These are phyloP conservation scores for Fregata magnificens DNA, from an alignment of 2,113 vertebrate genomes.

Conservation along the genomic window DNA sequence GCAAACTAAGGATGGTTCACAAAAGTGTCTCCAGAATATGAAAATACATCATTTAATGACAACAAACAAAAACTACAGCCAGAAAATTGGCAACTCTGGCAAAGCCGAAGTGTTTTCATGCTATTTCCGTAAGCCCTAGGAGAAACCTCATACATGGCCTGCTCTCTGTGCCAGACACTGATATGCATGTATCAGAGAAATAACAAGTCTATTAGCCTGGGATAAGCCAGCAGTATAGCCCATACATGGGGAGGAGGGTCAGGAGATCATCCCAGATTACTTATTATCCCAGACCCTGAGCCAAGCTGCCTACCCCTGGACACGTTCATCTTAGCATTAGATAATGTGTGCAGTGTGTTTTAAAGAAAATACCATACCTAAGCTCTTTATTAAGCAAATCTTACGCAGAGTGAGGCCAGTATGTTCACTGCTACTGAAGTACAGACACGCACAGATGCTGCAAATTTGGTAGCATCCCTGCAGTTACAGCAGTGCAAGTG, in stretches of 20 bases:
- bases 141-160: neutral
- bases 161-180: neutral
- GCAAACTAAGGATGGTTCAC: neutral
- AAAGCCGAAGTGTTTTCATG: neutral
- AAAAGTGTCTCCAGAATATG: neutral
- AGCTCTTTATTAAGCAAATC: neutral
- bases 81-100: neutral
- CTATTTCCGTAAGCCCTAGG: neutral
- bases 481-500: neutral
- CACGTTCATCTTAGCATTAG: neutral
- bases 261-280: neutral
- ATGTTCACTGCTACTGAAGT: neutral
- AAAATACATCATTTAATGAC: neutral
- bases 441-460: neutral
- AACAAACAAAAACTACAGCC: neutral
- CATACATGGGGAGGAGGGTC: neutral
- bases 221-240: neutral
- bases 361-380: neutral
- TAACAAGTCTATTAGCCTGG: neutral
- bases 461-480: neutral
- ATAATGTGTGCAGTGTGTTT: neutral
- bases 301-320: neutral
- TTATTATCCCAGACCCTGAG: neutral
- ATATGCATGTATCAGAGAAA: neutral
- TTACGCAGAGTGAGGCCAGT: accelerated